phyloP scores from a whole-genome alignment of 1,140 invertebrate genomes.

The Campoletis sonorensis region DNA sequence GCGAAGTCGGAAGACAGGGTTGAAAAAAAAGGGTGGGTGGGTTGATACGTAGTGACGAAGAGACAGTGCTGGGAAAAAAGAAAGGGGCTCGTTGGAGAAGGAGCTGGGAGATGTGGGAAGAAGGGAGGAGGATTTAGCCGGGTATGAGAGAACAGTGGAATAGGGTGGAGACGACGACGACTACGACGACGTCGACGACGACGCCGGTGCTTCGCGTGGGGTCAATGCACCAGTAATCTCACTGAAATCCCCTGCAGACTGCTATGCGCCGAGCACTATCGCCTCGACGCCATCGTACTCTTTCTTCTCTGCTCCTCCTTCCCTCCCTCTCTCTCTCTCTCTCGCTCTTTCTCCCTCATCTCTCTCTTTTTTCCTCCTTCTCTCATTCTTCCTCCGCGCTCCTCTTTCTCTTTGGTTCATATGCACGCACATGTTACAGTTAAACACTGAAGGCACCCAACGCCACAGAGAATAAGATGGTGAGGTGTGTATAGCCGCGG shows the following conservation, averaged over 20 bases:
- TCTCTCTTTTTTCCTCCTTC: slow-evolving; percentile 38
- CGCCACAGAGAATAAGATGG: slow-evolving; percentile 9
- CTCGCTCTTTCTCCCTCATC: slow-evolving; percentile 38
- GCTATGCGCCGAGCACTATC: slow-evolving; percentile 38
- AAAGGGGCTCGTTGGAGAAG: neutral
- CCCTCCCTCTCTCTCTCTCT: slow-evolving; percentile 25
- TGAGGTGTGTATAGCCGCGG: slow-evolving; percentile 28
- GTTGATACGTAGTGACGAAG: neutral
- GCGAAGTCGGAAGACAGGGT: neutral
- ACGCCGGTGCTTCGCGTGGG: slow-evolving; percentile 35
- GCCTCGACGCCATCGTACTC: slow-evolving; percentile 20
- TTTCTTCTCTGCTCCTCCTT: slow-evolving; percentile 41
- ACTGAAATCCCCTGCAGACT: slow-evolving; percentile 49
- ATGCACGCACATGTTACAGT: slow-evolving; percentile 23
- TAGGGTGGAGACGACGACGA: slow-evolving; percentile 25
- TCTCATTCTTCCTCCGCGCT: slow-evolving; percentile 30
- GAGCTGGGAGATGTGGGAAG: neutral
- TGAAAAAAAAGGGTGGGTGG: neutral
- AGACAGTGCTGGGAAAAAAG: slow-evolving; percentile 2
- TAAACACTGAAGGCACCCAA: slow-evolving; percentile 8
- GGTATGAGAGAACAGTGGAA: neutral
- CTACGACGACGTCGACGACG: slow-evolving; percentile 21
- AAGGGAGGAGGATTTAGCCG: neutral
- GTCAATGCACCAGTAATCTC: slow-evolving; percentile 53
- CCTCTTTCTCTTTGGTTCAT: slow-evolving; percentile 47